Conservation (phyloP, 2,797 vertebrate genomes). For the Coregonus ussuriensis region DNA sequence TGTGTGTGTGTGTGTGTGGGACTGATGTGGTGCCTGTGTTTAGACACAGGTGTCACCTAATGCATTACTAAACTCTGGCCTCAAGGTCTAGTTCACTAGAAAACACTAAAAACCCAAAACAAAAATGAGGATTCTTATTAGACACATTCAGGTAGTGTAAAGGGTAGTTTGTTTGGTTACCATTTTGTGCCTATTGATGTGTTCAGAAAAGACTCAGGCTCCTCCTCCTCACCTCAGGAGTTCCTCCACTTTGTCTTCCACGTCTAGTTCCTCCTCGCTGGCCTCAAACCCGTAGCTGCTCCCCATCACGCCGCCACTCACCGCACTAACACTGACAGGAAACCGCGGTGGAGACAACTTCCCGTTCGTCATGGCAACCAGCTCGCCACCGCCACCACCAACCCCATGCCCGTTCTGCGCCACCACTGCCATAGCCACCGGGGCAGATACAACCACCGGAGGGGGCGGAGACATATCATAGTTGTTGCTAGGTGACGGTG, state of each 20-base stretch:
- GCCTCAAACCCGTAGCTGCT: conserved; percentile 87
- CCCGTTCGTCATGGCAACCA: conserved; percentile 84
- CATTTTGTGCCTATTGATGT: too few relatives aligned
- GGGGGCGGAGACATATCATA: conserved; percentile 85
- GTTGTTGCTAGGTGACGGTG: conserved; percentile 87
- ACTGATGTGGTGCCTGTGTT: too few relatives aligned
- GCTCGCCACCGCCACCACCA: conserved; percentile 60
- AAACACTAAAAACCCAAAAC: too few relatives aligned
- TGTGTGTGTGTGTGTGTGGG: too few relatives aligned
- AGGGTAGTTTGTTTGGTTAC: too few relatives aligned
- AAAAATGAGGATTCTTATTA: too few relatives aligned
- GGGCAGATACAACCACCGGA: conserved; percentile 72
- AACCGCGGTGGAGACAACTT: conserved; percentile 93
- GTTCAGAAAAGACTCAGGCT: too few relatives aligned
- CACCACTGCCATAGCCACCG: conserved; percentile 64
- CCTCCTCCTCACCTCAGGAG: conserved; percentile 87
- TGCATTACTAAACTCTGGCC: too few relatives aligned
- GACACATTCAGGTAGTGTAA: too few relatives aligned
- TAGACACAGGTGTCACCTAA: background rate
- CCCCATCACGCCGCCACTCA: conserved; percentile 25
- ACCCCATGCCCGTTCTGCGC: conserved; percentile 87
- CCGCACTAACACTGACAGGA: conserved; percentile 72
- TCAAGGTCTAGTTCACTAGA: too few relatives aligned
- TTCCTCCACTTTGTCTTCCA: conserved; percentile 97
- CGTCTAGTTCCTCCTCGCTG: conserved; percentile 91